Evolutionary conservation across 1,140 invertebrate genomes (phyloP).

Genomic region (Caenorhabditis brenneri): DNA sequence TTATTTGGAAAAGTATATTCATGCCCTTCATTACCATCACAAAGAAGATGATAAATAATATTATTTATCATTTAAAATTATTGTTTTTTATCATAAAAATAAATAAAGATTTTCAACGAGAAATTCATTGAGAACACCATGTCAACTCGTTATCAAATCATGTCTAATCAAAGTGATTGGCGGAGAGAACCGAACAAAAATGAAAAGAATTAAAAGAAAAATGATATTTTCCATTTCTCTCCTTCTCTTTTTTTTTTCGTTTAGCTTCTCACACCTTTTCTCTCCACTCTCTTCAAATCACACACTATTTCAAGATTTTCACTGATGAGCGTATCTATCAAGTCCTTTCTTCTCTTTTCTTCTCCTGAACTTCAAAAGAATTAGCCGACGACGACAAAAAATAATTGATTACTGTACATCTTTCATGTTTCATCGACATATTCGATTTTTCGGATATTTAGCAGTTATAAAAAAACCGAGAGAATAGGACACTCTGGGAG

Average conservation of each 20-base stretch:
- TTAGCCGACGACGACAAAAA: slow-evolving; percentile 1
- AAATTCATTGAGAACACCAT: background rate
- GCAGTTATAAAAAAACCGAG: background rate
- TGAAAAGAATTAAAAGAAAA: background rate
- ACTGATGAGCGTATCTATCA: slow-evolving; percentile 29
- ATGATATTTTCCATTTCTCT: background rate
- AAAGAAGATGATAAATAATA: background rate
- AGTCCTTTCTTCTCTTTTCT: background rate
- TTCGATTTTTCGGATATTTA: background rate
- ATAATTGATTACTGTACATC: slow-evolving; percentile 41
- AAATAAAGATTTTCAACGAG: background rate
- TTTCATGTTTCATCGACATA: background rate
- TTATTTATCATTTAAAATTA: background rate
- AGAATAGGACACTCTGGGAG: no score
- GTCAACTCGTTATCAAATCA: background rate
- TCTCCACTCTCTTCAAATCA: background rate
- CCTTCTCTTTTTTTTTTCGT: background rate
- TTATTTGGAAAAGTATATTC: slow-evolving; percentile 45
- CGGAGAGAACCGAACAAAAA: background rate
- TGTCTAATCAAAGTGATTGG: background rate
- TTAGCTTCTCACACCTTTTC: slow-evolving; percentile 37
- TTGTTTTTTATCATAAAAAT: background rate
- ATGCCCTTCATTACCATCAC: background rate
- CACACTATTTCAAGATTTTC: background rate
- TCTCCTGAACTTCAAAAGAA: slow-evolving; percentile 6